Evolutionary conservation across 1,140 invertebrate genomes (phyloP).

Genomic region (Matsumurasca onukii): DNA sequence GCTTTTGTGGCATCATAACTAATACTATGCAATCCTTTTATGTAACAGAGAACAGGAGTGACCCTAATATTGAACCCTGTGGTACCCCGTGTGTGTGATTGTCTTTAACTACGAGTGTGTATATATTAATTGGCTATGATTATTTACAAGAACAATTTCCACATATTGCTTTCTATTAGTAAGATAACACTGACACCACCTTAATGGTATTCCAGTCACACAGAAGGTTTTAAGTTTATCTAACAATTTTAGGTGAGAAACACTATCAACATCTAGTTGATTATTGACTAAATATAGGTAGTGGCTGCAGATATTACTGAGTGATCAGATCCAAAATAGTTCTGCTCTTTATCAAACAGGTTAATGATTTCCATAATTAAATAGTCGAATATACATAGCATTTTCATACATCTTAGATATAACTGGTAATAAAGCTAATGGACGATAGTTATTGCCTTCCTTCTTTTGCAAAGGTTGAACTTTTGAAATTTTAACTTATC

Average conservation of each 20-base stretch:
- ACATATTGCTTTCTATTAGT: not conserved
- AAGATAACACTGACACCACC: not conserved
- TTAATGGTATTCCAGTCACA: not conserved
- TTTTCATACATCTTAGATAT: not conserved
- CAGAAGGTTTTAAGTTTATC: not conserved
- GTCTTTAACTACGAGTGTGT: not conserved
- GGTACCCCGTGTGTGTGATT: not conserved
- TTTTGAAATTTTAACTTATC: no score
- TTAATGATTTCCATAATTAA: not conserved
- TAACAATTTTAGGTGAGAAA: slow-evolving; percentile 6
- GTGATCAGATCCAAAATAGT: not conserved
- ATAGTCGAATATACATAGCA: not conserved
- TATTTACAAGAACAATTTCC: not conserved
- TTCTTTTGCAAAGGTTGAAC: no score
- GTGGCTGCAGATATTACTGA: slow-evolving; percentile 5
- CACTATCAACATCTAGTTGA: not conserved
- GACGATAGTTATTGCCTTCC: no score
- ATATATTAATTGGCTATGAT: not conserved
- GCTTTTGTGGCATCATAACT: not conserved
- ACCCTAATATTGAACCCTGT: not conserved
- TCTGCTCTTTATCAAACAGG: slow-evolving; percentile 1
- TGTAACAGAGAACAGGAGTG: not conserved
- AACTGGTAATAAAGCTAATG: no score
- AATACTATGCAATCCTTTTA: not conserved
- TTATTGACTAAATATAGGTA: not conserved